phyloP scores from a whole-genome alignment of 2,888 invertebrate species.

The Resseliella maxima region DNA sequence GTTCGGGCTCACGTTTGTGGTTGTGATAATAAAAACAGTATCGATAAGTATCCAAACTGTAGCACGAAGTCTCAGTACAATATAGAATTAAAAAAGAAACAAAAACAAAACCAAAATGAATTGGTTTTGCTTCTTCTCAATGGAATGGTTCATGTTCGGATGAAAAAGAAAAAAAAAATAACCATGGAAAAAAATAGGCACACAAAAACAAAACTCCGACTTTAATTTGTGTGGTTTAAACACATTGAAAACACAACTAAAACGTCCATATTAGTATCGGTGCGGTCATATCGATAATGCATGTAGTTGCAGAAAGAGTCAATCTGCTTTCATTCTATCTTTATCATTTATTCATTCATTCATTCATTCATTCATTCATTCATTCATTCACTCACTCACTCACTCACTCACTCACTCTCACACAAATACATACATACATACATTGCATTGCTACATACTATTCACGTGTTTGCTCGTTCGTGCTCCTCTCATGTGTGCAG shows the following conservation, averaged over 20 bases:
- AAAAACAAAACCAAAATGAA: background rate
- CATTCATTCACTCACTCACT: background rate
- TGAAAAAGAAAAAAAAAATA: background rate
- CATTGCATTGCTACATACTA: constrained; percentile 9
- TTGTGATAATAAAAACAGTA: background rate
- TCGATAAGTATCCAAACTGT: background rate
- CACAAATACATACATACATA: background rate
- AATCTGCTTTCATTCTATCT: background rate
- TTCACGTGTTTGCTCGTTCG: background rate
- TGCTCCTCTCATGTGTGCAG: background rate
- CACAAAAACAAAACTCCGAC: background rate
- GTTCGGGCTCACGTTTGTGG: background rate
- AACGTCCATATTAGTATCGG: background rate
- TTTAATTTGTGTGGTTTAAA: background rate
- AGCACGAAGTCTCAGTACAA: background rate
- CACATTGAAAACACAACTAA: background rate
- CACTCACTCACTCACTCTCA: background rate
- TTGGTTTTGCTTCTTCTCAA: background rate
- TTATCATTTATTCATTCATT: no score
- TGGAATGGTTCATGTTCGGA: background rate
- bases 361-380: background rate
- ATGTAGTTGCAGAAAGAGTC: background rate
- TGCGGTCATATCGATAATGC: constrained; percentile 22
- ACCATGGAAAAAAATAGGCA: background rate
- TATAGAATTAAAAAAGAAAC: background rate